Evolutionary conservation across 2,888 invertebrate species (phyloP), one percentile per base, ranked within the genome.

Genomic region (Hydrotaea diabolus): DNA sequence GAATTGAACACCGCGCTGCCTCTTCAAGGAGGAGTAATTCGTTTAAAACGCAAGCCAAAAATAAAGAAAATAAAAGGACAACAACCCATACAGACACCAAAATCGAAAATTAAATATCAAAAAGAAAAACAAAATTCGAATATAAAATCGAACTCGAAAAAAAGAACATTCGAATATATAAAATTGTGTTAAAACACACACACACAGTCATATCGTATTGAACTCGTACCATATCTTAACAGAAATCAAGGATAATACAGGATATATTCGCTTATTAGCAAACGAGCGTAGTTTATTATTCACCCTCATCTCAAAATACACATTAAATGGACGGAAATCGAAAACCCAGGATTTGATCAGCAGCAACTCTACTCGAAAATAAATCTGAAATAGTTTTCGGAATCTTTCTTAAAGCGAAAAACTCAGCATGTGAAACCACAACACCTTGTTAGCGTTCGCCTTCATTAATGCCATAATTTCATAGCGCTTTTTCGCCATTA

Each of bases 231-330:
- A 55, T 74, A 77, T 49, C 57, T 36, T n/a, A 31, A 31, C n/a
- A n/a, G 19, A 46, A 21, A 19, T 2, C 49, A 59, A 66, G 83
- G 79, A 80, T 76, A 59, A 77, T 77, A 80, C 83, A 80, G 79
- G 83, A 83, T 36, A 71, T 17, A 53, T 43, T n/a, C n/a, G n/a
- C 31, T 7, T 31, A 7, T 31, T 31, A 31, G 31, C 7, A 4
- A 4, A n/a, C 43, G 8, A 59, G 73, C n/a, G 19, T 49, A 49
- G 66, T 21, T 31, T 31, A 7, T 31, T 59, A 26, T 7, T 26
- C 11, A 26, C 15, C 9, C 36, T 39, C 66, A 55, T 55, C 26
- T 31, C 49, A 15, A 53, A 46, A 64, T 21, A 31, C 21, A 9
- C 36, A 39, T n/a, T n/a, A 49, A 69, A 71, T 36, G 43, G 21